These are phyloP conservation scores for Leptinotarsa defecta DNA, from an alignment of 1,140 invertebrate genomes.

Conservation along the genomic window DNA sequence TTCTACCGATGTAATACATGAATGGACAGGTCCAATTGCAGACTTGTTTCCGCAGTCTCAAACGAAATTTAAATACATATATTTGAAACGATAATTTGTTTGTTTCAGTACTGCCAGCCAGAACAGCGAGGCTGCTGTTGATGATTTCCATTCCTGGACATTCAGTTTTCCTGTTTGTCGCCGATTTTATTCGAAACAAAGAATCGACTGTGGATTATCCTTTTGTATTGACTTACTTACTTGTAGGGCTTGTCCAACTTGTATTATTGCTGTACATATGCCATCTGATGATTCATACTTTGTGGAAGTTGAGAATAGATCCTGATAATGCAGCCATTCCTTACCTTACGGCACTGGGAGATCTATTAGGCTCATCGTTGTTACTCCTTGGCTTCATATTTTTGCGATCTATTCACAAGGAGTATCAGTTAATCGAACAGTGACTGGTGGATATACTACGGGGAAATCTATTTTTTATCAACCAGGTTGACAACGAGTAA, in stretches of 20 bases:
- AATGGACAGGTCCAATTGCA: too few species aligned
- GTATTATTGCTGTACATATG: conserved; percentile 80
- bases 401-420: conserved; percentile 64
- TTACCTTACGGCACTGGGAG: conserved; percentile 91
- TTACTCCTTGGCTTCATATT: conserved; percentile 84
- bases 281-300: conserved; percentile 84
- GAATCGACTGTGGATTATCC: conserved; percentile 61
- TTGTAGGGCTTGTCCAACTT: conserved; percentile 68
- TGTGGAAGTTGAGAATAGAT: conserved; percentile 90
- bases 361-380: conserved; percentile 89
- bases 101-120: conserved; percentile 70
- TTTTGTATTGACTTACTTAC: conserved; percentile 72
- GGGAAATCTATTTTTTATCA: too few species aligned
- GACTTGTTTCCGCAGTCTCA: too few species aligned
- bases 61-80: too few species aligned
- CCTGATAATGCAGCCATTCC: conserved; percentile 98
- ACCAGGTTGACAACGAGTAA: too few species aligned
- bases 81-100: not conserved
- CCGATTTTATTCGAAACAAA: conserved; percentile 70
- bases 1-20: too few species aligned
- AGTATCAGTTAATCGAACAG: conserved; percentile 20
- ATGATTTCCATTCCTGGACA: conserved; percentile 88
- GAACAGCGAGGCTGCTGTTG: conserved; percentile 84
- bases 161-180: conserved; percentile 84
- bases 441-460: too few species aligned